Base-by-base conservation (phyloP, 2,888 invertebrate species). In the Euphydryas editha region DNA sequence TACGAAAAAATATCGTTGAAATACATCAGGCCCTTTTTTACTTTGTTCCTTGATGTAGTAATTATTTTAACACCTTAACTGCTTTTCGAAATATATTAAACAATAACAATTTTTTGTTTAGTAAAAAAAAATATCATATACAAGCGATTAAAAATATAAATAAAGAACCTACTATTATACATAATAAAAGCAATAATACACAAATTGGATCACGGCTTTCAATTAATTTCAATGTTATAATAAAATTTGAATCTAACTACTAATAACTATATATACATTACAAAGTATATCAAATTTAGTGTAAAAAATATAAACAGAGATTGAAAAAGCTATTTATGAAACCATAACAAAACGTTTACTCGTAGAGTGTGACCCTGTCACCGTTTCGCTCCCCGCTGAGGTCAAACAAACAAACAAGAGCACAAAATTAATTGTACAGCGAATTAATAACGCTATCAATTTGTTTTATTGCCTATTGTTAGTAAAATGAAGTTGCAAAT, bases 391-490 rank as follows among this genome's bases (percentile, higher is more conserved):
- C 17, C 30, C 17, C 18, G 30, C 44, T 54, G 18, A 62, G 61
- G 62, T 44, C 51, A 54, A 36, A 42, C 54, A 51, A 61, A 30
- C 55, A 30, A 57, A 49, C 46, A 44, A 44, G 47, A 62, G 56
- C 54, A 47, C 24, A 63, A 60, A 62, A 68, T 62, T 68, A 68
- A 70, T 68, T 66, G 68, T 68, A 59, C 30, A 39, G 58, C 39
- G 21, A 57, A 70, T 70, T 66, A 68, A 70, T 65, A 68, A 63
- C 57, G 58, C 62, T 63, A 61, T 62, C 70, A 65, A 71, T 51
- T 60, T 68, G 59, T 70, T 80, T 81, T 80, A 83, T 78, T 61
- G 77, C n/a, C 83, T 73, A 89, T 90, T 90, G 90, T 89, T 80
- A 67, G 72, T 51, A 21, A 21, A 49, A 24, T 51, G 57, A n/a